phyloP scores from a whole-genome alignment of 1,140 invertebrate species.

The Parapsyche elsis region DNA sequence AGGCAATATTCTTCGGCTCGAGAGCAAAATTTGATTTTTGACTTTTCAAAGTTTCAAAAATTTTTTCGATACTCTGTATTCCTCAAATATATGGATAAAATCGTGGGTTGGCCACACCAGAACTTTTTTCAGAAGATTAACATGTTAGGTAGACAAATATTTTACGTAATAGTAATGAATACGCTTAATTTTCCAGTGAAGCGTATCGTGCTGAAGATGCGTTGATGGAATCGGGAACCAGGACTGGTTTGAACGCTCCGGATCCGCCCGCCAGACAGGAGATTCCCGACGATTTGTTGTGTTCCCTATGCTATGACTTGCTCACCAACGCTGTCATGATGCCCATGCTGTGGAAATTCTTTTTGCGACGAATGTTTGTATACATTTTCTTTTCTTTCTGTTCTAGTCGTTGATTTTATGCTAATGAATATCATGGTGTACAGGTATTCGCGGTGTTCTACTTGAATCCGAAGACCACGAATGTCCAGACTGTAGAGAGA shows the following conservation, averaged over 20 bases:
- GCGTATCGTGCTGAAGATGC: conserved; percentile 80
- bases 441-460: conserved; percentile 87
- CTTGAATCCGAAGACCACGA: conserved; percentile 94
- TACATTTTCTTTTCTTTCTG: not conserved
- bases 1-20: no score
- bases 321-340: conserved; percentile 96
- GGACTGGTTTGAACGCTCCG: conserved; percentile 63
- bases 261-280: conserved; percentile 74
- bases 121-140: not conserved
- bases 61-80: no score
- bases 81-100: no score
- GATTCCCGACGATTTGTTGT: conserved; percentile 91
- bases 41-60: no score
- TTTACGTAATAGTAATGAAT: no score
- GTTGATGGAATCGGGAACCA: conserved; percentile 66
- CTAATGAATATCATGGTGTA: no score
- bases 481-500: conserved; percentile 93
- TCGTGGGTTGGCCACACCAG: conserved; percentile 95
- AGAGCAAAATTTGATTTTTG: no score
- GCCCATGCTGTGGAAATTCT: conserved; percentile 95
- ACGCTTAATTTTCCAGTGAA: conserved; percentile 71
- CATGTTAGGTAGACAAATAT: conserved; percentile 4
- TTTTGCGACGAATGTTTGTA: conserved; percentile 97
- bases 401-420: not conserved
- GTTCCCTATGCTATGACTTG: conserved; percentile 92